Conservation (phyloP, 2,888 invertebrate species). For the Sicus ferrugineus region DNA sequence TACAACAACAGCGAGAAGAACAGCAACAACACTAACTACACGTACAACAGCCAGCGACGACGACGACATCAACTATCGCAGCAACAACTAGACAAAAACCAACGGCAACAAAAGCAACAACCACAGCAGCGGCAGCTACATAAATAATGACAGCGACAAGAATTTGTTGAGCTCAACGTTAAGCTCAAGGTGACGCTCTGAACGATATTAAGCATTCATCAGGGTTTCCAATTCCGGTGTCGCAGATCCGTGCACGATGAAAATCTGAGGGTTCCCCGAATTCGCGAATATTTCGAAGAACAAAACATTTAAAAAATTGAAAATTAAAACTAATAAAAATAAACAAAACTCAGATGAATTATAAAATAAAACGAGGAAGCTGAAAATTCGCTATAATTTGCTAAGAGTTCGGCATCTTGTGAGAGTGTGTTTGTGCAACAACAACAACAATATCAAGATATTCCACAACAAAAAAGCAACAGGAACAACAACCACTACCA, state of each 20-base stretch:
- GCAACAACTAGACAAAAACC: too few species aligned
- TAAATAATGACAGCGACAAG: background rate
- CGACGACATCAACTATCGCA: background rate
- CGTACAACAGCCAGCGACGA: background rate
- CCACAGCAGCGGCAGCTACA: background rate
- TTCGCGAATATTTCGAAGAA: too few species aligned
- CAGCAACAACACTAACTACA: background rate
- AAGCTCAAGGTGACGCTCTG: too few species aligned
- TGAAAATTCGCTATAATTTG: background rate
- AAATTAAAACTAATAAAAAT: slow-evolving; percentile 9
- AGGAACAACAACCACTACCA: background rate
- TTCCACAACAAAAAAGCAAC: slow-evolving; percentile 3
- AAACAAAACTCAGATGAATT: slow-evolving; percentile 5
- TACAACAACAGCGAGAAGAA: slow-evolving; percentile 1
- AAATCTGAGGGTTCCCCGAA: too few species aligned
- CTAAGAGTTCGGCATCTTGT: background rate
- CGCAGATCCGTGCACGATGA: too few species aligned
- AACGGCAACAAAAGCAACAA: background rate
- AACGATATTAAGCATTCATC: too few species aligned
- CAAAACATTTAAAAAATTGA: too few species aligned
- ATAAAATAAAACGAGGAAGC: background rate
- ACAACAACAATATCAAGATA: slow-evolving; percentile 12
- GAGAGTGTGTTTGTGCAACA: background rate
- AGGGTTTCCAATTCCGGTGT: too few species aligned
- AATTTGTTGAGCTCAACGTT: background rate